Evolutionary conservation across 1,140 invertebrate genomes (phyloP), one percentile per base, ranked within the genome.

Genomic region (Trypoxylus dichotomus): DNA sequence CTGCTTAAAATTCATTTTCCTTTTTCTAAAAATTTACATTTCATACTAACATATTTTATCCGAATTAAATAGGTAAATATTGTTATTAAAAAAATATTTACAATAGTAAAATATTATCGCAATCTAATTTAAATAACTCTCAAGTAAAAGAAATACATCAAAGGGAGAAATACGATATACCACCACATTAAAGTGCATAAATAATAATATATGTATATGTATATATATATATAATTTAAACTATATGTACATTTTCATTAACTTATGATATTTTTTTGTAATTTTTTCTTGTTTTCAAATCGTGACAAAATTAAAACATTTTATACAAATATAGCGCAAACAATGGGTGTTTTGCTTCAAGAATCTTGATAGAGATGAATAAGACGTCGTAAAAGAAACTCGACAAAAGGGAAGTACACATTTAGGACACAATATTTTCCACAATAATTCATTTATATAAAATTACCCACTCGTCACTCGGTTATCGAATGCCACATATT

Each of bases 1-100:
- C 81, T 82, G 80, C 79, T 82, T 81, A 82, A 82, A 81, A 82
- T 79, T 80, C 81, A 76, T 68, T 74, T 15, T 71, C 25, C 63
- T 32, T 29, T 74, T 74, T 41, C 72, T 41, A 41, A 74, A 74
- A 74, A 74, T 29, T 68, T 68, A 68, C 60, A 68, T 68, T 74
- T 74, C 72, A 74, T 41, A 37, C 72, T 74, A 74, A 74, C 29
- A 74, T 74, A 74, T n/a, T 74, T 74, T 7, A 37, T 43, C 19
- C 37, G 72, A 41, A 24, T 68, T 68, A 74, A 74, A 37, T 74
- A 41, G 19, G 41, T 74, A 74, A 74, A 24, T 42, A 41, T 37
- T 29, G 19, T 11, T n/a, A 8, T 74, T 74, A 74, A 74, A 74
- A 37, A 74, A 74, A 74, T 41, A 74, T 41, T 41, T 43, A 74